phyloP scores from a whole-genome alignment of 2,888 invertebrate genomes.

The Heterodera filipjevi region DNA sequence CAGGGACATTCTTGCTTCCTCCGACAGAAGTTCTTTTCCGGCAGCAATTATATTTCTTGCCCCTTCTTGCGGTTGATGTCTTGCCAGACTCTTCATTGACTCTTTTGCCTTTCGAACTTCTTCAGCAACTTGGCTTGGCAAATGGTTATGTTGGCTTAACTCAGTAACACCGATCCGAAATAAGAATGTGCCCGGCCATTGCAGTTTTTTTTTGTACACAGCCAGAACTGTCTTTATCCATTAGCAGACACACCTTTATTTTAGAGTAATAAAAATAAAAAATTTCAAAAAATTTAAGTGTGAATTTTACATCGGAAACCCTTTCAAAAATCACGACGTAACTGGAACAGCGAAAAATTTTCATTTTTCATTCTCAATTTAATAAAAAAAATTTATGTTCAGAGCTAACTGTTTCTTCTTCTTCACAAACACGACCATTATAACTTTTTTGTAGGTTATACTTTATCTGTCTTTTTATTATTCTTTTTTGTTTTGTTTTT shows the following conservation, averaged over 20 bases:
- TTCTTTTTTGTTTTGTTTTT: too few relatives aligned
- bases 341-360: too few relatives aligned
- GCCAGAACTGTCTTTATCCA: neutral
- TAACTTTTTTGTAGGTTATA: too few relatives aligned
- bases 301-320: too few relatives aligned
- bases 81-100: neutral
- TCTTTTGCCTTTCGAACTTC: neutral
- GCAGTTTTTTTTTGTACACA: neutral
- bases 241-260: neutral
- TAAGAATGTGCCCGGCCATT: slow-evolving; percentile 8
- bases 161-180: neutral
- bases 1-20: neutral
- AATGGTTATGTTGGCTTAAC: neutral
- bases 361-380: too few relatives aligned
- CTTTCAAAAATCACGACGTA: too few relatives aligned
- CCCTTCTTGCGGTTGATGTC: neutral
- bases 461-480: too few relatives aligned
- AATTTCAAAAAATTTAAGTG: too few relatives aligned
- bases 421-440: too few relatives aligned
- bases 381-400: too few relatives aligned
- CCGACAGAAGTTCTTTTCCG: neutral
- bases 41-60: neutral
- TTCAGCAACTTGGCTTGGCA: neutral
- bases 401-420: too few relatives aligned
- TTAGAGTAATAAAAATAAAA: too few relatives aligned